Conservation (phyloP, 1,140 invertebrate genomes). For the Caenorhabditis latens region DNA sequence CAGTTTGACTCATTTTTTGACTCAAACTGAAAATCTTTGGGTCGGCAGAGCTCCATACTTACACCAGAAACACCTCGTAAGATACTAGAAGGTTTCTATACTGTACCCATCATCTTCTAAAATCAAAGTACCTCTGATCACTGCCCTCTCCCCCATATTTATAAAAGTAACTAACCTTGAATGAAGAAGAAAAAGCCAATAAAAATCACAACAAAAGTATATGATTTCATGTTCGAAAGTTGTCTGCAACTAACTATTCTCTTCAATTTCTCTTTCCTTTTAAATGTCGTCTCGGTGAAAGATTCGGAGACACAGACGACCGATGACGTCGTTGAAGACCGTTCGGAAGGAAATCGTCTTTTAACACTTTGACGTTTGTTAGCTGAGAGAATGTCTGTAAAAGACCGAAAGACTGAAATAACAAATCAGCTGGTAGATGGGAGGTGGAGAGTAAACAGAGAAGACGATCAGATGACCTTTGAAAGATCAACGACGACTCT, state of each 20-base stretch:
- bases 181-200: background rate
- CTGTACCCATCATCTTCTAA: too few relatives aligned
- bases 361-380: constrained; percentile 18
- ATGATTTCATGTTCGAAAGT: constrained; percentile 27
- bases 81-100: too few relatives aligned
- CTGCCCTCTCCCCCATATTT: too few relatives aligned
- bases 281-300: constrained; percentile 50
- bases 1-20: too few relatives aligned
- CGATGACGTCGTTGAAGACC: constrained; percentile 27
- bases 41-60: too few relatives aligned
- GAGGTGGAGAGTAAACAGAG: background rate
- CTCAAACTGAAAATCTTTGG: too few relatives aligned
- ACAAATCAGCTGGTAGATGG: background rate
- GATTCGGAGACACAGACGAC: constrained; percentile 15
- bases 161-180: constrained; percentile 26
- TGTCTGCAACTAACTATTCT: constrained; percentile 42
- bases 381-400: background rate
- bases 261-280: background rate
- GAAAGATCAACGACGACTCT: constrained; percentile 22
- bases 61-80: too few relatives aligned
- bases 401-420: constrained; percentile 11
- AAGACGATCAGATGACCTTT: constrained; percentile 24
- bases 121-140: too few relatives aligned
- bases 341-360: constrained; percentile 22
- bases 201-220: background rate